A percentile compares a stretch with the other conserved stretches of the same genome.
Conservation (phyloP, 2,113 vertebrate genomes). For the Eupsittula cactorum region DNA sequence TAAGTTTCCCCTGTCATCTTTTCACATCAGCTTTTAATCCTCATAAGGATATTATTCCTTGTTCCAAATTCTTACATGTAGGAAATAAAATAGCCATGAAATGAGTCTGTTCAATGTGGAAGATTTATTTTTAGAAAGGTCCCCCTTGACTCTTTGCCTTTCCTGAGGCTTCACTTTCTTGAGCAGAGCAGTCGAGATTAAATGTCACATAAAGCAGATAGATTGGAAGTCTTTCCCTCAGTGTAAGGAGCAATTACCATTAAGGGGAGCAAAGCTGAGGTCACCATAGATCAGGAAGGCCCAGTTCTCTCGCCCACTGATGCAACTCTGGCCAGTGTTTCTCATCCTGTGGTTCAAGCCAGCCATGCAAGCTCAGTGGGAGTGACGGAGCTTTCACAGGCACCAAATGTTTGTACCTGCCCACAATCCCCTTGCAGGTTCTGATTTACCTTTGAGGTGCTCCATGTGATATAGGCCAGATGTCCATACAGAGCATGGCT, state of each 20-base stretch:
- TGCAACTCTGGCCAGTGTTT: not conserved
- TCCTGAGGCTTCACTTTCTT: not conserved
- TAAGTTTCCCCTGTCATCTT: not conserved
- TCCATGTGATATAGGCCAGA: accelerated
- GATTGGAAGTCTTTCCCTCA: not conserved
- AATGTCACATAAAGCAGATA: not conserved
- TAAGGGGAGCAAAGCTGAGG: not conserved
- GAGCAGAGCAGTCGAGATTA: not conserved
- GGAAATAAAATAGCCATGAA: not conserved
- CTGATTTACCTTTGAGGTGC: not conserved
- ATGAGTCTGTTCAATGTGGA: not conserved
- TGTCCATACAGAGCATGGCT: accelerated
- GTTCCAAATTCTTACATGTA: not conserved
- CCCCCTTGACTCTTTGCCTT: not conserved
- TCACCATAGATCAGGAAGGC: not conserved
- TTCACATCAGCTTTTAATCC: not conserved
- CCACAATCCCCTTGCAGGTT: not conserved
- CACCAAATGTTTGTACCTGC: not conserved
- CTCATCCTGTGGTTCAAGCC: not conserved
- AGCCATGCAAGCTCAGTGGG: not conserved
- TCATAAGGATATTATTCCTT: not conserved
- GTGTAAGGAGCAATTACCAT: not conserved
- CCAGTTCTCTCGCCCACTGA: not conserved
- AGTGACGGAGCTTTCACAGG: not conserved
- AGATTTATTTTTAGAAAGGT: not conserved